Evolutionary conservation across 2,888 invertebrate species (phyloP).

Genomic region (Tanytarsus gracilentus): DNA sequence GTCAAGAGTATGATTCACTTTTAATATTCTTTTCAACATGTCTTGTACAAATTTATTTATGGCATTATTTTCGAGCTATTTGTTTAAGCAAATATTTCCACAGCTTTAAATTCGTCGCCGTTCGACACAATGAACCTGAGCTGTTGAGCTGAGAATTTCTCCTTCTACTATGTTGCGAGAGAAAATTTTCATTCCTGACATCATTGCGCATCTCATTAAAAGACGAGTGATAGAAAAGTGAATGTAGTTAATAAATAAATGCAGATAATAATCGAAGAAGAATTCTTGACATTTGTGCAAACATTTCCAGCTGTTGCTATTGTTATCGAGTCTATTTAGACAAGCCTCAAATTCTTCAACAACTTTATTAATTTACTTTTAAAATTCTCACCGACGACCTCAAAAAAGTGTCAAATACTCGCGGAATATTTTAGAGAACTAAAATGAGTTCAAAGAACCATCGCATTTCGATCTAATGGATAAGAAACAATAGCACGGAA

Average conservation of each 20-base stretch:
- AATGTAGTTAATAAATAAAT: too few relatives aligned
- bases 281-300: conserved; percentile 13
- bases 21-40: neutral
- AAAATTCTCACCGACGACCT: too few relatives aligned
- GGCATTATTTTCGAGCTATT: conserved; percentile 5
- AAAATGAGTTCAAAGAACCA: conserved; percentile 18
- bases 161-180: neutral
- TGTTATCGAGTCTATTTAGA: neutral
- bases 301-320: neutral
- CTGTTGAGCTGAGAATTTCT: too few relatives aligned
- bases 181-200: neutral
- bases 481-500: neutral
- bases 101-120: neutral
- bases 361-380: neutral
- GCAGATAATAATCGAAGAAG: too few relatives aligned
- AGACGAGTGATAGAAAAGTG: too few relatives aligned
- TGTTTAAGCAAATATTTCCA: conserved; percentile 22
- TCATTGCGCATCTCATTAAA: too few relatives aligned
- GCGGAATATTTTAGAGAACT: neutral
- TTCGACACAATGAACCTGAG: neutral
- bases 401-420: neutral
- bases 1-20: conserved; percentile 16
- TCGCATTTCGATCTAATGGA: conserved; percentile 5
- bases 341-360: neutral
- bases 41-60: neutral